Conservation (phyloP, 2,113 vertebrate genomes). For the Sciurus niger region DNA sequence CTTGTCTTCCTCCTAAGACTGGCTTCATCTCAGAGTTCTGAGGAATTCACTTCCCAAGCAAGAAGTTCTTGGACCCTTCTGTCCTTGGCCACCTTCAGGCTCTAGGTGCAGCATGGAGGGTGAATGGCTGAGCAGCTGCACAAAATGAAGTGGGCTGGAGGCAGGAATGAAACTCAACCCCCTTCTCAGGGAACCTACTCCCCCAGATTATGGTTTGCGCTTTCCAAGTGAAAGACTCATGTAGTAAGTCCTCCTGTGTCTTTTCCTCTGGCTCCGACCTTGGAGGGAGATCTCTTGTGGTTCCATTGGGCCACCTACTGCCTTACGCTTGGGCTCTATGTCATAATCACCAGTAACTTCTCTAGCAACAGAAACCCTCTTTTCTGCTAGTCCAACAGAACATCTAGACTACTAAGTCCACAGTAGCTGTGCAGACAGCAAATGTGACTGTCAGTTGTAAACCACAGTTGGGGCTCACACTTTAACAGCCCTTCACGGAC, state of each 20-base stretch:
- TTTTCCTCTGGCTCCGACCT: neutral
- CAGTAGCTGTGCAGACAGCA: no score
- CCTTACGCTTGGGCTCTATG: neutral
- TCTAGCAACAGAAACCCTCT: neutral
- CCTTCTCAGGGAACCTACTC: neutral
- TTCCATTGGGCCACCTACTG: neutral
- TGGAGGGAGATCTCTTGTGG: neutral
- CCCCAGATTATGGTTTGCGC: neutral
- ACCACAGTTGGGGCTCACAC: no score
- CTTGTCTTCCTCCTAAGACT: neutral
- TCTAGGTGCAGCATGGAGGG: neutral
- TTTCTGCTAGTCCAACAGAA: neutral
- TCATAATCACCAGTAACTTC: neutral
- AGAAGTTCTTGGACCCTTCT: neutral
- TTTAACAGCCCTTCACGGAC: neutral
- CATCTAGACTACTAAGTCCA: neutral
- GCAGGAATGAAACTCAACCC: neutral
- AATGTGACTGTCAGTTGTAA: neutral
- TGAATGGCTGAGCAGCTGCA: neutral
- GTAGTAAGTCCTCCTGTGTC: neutral
- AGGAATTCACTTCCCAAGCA: neutral
- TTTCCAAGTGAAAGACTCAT: constrained; percentile 26
- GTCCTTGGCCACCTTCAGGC: neutral
- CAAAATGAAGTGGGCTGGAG: neutral
- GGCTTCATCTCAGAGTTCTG: neutral